These are phyloP conservation scores for Aurelia sp. DNA, from an alignment of 30 jellyfish, hydroid and myxozoan genomes.

Conservation along the genomic window DNA sequence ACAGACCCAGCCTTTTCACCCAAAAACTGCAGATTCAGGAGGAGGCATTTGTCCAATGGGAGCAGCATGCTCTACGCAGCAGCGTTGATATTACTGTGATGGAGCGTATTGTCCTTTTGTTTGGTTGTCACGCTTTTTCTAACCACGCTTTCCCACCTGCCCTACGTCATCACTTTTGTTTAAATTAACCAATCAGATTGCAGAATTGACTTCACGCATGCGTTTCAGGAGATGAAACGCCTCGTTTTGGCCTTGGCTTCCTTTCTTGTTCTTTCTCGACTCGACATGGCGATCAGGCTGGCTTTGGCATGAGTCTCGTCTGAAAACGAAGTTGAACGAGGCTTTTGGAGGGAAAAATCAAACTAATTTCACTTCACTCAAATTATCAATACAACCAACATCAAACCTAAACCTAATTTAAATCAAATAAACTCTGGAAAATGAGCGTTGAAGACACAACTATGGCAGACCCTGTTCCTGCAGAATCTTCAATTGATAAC, in stretches of 20 bases:
- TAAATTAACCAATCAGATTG: slow-evolving; percentile 42
- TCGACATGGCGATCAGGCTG: slow-evolving; percentile 94
- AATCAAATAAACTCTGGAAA: background rate
- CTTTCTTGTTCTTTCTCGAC: slow-evolving; percentile 56
- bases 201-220: slow-evolving; percentile 1
- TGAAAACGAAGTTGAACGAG: slow-evolving; percentile 72
- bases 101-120: background rate
- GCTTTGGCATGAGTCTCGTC: slow-evolving; percentile 69
- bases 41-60: too few relatives aligned
- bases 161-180: slow-evolving; percentile 54
- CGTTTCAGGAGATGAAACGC: slow-evolving; percentile 62
- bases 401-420: background rate
- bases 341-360: slow-evolving; percentile 88
- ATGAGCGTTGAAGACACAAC: slow-evolving; percentile 23
- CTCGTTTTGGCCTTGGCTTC: slow-evolving; percentile 82
- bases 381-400: background rate
- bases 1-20: too few relatives aligned
- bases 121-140: background rate
- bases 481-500: background rate
- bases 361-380: slow-evolving; percentile 12
- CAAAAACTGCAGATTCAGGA: too few relatives aligned
- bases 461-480: slow-evolving; percentile 10
- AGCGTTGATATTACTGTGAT: background rate
- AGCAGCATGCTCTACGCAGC: too few relatives aligned
- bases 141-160: slow-evolving; percentile 39